Percentiles rank a stretch among this genome's conserved stretches.
These are phyloP conservation scores for Cherax destructor DNA, from an alignment of 1,140 invertebrate species.

Conservation along the genomic window DNA sequence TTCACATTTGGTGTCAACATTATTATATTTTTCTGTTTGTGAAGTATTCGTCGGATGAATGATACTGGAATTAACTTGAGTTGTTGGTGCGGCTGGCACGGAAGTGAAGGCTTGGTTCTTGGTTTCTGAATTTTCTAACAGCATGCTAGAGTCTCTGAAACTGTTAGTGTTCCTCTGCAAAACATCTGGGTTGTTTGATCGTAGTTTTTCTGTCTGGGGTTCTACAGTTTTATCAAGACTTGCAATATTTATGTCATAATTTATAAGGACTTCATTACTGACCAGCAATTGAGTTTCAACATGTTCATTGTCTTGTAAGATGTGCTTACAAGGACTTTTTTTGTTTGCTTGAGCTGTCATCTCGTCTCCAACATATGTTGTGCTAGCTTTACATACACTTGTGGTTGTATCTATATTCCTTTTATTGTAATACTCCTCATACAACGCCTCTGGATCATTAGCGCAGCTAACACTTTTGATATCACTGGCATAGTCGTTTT, in stretches of 20 bases:
- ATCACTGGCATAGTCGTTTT: not conserved
- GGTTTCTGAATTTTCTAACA: not conserved
- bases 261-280: no score
- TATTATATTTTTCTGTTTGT: not conserved
- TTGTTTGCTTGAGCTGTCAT: not conserved
- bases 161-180: no score
- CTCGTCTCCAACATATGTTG: not conserved
- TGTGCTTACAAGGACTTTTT: not conserved
- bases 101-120: not conserved
- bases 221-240: not conserved
- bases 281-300: no score
- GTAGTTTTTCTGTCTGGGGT: no score
- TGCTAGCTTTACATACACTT: not conserved
- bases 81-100: not conserved
- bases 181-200: no score
- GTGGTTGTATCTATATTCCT: not conserved
- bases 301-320: no score
- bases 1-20: not conserved
- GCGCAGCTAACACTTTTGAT: no score
- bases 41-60: no score
- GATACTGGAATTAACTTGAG: no score
- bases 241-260: not conserved
- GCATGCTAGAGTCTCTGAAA: not conserved
- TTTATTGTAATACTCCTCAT: not conserved
- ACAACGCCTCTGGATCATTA: not conserved